Base-by-base conservation (phyloP, 2,888 invertebrate species). In the Agrotis ipsilon region DNA sequence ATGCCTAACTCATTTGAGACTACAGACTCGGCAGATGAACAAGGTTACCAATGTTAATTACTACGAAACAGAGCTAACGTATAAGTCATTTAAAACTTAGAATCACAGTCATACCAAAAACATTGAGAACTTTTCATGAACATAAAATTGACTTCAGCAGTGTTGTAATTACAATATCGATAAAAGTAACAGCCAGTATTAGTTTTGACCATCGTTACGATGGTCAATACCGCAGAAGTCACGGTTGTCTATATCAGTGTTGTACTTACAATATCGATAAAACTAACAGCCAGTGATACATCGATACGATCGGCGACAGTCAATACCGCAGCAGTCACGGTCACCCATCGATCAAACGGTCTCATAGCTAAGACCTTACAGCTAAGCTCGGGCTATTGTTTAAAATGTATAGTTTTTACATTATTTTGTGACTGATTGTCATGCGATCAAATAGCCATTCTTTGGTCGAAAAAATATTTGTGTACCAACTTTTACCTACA, bases 261-360 rank as follows among this genome's bases (percentile, higher is more conserved):
- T 49, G 61, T 69, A 46, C n/a, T 18, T 60, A 18, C 19, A 49
- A 39, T 66, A 73, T 80, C 78, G 75, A 82, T 84, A 72, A 75
- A 74, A 59, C 65, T 16, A 57, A 46, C 46, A 18, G 45, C 27
- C 52, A 6, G 49, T 75, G 70, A 77, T 72, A 64, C 60, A 82
- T 78, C 55, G 69, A 64, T 52, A 39, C 58, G 48, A 80, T 80
- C 46, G 48, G n/a, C n/a, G n/a, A 65, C 69, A 14, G 57, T 51
- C 55, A 68, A 61, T 62, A 62, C 49, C 48, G 27, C 19, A 24
- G 18, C 54, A 21, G 24, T 51, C 51, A 45, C 24, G 68, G 19
- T 54, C 43, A 9, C 43, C 13, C 75, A 80, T 78, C 70, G 51
- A 78, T 75, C 80, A 59, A 64, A 43, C n/a, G 49, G 24, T 63